Base-by-base conservation (phyloP, 2,113 vertebrate genomes). In the Lanius collurio region DNA sequence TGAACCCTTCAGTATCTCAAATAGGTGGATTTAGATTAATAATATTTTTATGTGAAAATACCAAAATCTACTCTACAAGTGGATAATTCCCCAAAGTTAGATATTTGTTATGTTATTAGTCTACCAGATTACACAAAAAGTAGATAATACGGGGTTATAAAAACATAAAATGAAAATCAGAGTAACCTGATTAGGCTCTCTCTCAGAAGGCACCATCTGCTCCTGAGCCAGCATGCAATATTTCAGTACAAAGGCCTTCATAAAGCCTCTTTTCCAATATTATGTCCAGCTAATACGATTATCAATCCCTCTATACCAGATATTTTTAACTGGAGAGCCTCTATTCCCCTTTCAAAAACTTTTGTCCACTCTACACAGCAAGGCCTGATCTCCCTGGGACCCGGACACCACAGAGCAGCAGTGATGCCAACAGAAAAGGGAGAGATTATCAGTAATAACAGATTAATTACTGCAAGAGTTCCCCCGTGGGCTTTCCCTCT, bases 211-310 rank as follows among this genome's bases (percentile, higher is more conserved):
- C 49, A 63, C 92, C 88, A 89, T 90, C 87, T 91, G 91, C 52
- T 89, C 79, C 37, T 19, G 76, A 80, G 62, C 50, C 41, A 68
- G 56, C 0, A 0, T 33, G 71, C 30, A 42, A 33, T 15, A 69
- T 85, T 79, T 88, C 23, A 68, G 63, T 41, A 82, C 64, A 87
- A 88, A 86, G 60, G 22, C 80, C 74, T 93, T 47, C 52, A 76
- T 26, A 90, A 96, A 94, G 74, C 78, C 56, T 94, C 81, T 91
- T 97, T 92, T 44, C 80, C 74, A 56, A 63, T 44, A 69, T 37
- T 83, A 89, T 71, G 47, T 75, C 53, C n/a, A 85, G 49, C 79
- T 82, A 90, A 94, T 68, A 90, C 2, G 4, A 89, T 37, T 30
- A 71, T 56, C 55, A 78, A 64, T 70, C 55, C 52, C 52, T 35